These are phyloP conservation scores for Choreutis nemorana DNA, from an alignment of 2,888 invertebrate species.

Conservation along the genomic window DNA sequence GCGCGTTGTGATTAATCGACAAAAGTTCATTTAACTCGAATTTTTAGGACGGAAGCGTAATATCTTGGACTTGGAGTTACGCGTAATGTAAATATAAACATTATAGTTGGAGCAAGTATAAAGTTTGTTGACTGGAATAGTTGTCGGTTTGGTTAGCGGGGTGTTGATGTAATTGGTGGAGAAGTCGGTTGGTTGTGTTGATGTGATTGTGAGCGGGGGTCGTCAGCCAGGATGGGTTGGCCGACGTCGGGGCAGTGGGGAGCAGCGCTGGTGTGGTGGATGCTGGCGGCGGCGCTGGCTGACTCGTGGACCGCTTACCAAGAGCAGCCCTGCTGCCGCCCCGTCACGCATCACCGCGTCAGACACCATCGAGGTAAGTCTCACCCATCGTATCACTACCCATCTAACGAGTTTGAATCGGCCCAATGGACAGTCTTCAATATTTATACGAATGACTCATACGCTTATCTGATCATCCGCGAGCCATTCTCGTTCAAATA, in stretches of 20 bases:
- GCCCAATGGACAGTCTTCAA: too few species aligned
- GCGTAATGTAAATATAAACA: constrained; percentile 51
- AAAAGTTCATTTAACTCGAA: constrained; percentile 32
- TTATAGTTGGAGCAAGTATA: constrained; percentile 18
- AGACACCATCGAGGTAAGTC: constrained; percentile 70
- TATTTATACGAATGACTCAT: too few species aligned
- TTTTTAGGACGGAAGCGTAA: constrained; percentile 36
- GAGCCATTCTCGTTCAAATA: too few species aligned
- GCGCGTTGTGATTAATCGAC: constrained; percentile 46
- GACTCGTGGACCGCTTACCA: constrained; percentile 72
- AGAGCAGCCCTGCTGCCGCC: constrained; percentile 72
- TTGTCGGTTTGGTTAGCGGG: constrained; percentile 20
- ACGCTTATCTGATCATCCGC: too few species aligned
- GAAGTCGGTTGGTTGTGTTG: constrained; percentile 26
- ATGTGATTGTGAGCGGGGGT: constrained; percentile 27
- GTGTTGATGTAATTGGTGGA: constrained; percentile 11
- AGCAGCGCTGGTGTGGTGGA: constrained; percentile 35
- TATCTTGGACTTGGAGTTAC: constrained; percentile 37
- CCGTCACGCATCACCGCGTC: constrained; percentile 65
- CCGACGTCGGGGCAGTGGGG: constrained; percentile 32
- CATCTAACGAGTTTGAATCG: too few species aligned
- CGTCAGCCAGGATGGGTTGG: constrained; percentile 28
- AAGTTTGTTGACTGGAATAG: background rate
- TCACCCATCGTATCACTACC: too few species aligned
- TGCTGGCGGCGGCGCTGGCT: constrained; percentile 58